Conservation (phyloP, 2,797 vertebrate genomes). For the Myripristis murdjan region DNA sequence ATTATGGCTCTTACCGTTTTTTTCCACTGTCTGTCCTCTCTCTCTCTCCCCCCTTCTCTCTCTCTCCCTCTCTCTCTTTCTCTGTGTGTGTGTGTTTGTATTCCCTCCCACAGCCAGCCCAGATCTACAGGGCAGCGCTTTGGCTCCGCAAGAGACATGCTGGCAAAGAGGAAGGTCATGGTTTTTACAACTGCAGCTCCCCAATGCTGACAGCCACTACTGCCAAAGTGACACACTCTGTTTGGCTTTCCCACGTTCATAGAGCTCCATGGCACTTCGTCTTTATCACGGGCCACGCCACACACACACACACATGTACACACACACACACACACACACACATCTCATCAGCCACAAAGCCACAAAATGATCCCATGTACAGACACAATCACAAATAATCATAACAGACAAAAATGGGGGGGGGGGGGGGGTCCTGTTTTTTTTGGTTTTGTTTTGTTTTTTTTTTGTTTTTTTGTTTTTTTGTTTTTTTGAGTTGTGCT, state of each 20-base stretch:
- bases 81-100: slow-evolving; percentile 75
- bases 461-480: no score
- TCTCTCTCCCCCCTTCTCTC: slow-evolving; percentile 4
- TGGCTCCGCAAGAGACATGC: slow-evolving; percentile 81
- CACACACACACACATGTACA: slow-evolving; percentile 49
- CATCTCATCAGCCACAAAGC: slow-evolving; percentile 65
- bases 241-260: slow-evolving; percentile 87
- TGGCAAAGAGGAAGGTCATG: slow-evolving; percentile 85
- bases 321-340: slow-evolving; percentile 37
- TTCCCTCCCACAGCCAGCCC: slow-evolving; percentile 78
- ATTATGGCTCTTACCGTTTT: slow-evolving; percentile 72
- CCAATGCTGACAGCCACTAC: slow-evolving; percentile 79
- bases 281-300: slow-evolving; percentile 70
- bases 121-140: slow-evolving; percentile 81
- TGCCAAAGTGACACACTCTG: slow-evolving; percentile 86
- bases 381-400: slow-evolving; percentile 36
- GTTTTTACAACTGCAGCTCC: slow-evolving; percentile 84
- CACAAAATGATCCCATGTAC: slow-evolving; percentile 45
- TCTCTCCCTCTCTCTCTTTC: no score
- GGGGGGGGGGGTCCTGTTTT: slow-evolving; percentile 41
- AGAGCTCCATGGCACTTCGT: slow-evolving; percentile 72
- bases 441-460: slow-evolving; percentile 12
- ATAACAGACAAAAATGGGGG: slow-evolving; percentile 43
- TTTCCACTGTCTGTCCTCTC: slow-evolving; percentile 74
- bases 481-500: no score